These are phyloP conservation scores for Tillus elongatus DNA, from an alignment of 2,888 invertebrate species.

Conservation along the genomic window DNA sequence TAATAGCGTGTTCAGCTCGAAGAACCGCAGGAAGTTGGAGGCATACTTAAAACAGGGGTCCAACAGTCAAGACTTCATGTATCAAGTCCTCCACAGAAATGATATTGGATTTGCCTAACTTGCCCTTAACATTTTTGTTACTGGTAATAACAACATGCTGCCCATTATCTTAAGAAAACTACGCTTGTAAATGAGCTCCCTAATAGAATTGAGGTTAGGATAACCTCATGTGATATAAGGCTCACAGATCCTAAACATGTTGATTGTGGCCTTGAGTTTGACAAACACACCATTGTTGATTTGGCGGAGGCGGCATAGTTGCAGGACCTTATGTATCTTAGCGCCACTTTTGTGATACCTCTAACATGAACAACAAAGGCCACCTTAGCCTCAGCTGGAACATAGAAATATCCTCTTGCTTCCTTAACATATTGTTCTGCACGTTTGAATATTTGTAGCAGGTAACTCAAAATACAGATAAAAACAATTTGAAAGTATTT, in stretches of 20 bases:
- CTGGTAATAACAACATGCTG: constrained; percentile 89
- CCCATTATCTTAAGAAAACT: constrained; percentile 91
- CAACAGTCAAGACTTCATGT: constrained; percentile 89
- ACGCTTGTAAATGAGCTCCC: constrained; percentile 95
- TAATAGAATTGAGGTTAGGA: constrained; percentile 93
- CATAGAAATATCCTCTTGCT: too few species aligned
- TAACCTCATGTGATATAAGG: constrained; percentile 99
- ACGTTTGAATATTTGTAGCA: too few species aligned
- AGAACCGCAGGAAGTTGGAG: constrained; percentile 98
- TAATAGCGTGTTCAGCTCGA: constrained; percentile 96
- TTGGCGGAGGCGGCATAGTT: constrained; percentile 92
- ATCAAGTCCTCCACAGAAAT: constrained; percentile 98
- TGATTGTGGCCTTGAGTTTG: constrained; percentile 92
- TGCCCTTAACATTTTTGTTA: constrained; percentile 87
- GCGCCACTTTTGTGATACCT: constrained; percentile 78
- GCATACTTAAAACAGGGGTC: constrained; percentile 79
- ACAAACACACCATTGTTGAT: constrained; percentile 99
- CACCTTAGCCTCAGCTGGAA: too few species aligned
- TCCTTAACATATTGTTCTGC: too few species aligned
- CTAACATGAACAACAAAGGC: constrained; percentile 28
- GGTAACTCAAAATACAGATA: too few species aligned
- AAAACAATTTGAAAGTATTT: too few species aligned
- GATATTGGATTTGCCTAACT: constrained; percentile 67
- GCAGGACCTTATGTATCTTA: constrained; percentile 89
- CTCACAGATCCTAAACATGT: constrained; percentile 97